Evolutionary conservation across 2,888 invertebrate genomes (phyloP), one percentile per base, ranked within the genome.

Genomic region (Andrena haemorrhoa): DNA sequence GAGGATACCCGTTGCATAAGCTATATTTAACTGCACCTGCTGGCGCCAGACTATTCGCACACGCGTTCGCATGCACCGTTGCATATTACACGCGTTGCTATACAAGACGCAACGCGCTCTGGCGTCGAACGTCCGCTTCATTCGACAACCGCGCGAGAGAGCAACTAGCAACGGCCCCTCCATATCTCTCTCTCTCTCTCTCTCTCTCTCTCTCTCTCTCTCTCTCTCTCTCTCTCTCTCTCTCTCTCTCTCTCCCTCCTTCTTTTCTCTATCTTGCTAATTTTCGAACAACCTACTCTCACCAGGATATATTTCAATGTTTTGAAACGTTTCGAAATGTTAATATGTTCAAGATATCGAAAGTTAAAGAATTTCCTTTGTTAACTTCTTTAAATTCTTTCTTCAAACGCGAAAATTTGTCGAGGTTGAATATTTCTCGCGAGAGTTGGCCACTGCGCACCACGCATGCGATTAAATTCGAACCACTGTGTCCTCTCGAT

Each of bases 1-100:
- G 49, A 85, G 78, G 69, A 86, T 86, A 74, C 86, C 79, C 86
- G 84, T 85, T 87, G 81, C 84, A 83, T 73, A 84, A 82, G 82
- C 81, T 88, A 87, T 86, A 87, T 88, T 84, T 87, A 87, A 82
- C 88, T 82, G 79, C 87, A 87, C 87, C 87, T 87, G 87, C 87
- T 88, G 88, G 87, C 88, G 87, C 87, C 88, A 87, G 84, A 87
- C 88, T 86, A 86, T 78, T 75, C 85, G 80, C 73, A 78, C 56
- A 77, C 75, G 77, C 77, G 49, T 68, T 66, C 83, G 58, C 79
- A 64, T 68, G 61, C 70, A 75, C 78, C 63, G 29, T 64, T 47
- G 68, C 74, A 74, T 49, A 73, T 75, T 53, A 65, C 51, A 81
- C 68, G 71, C 77, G 76, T 73, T 73, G 78, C 71, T 77, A 84